phyloP scores from a whole-genome alignment of 2,888 invertebrate species.

The Cantharis flavilabris region DNA sequence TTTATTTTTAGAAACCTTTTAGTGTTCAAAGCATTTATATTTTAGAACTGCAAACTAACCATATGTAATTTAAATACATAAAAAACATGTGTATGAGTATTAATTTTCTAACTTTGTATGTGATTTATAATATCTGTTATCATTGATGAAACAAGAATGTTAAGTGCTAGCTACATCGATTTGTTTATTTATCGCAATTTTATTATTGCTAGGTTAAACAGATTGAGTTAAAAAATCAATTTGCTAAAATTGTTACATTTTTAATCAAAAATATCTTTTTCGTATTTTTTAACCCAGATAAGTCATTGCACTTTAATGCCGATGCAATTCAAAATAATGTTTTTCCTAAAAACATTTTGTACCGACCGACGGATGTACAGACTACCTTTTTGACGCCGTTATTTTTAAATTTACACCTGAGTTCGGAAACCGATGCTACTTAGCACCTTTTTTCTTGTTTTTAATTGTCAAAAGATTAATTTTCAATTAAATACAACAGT shows the following conservation, averaged over 20 bases:
- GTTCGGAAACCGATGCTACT: too few relatives aligned
- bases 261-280: background rate
- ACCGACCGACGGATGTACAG: too few relatives aligned
- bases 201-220: background rate
- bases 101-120: slow-evolving; percentile 4
- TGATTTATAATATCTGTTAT: slow-evolving; percentile 22
- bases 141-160: slow-evolving; percentile 25
- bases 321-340: background rate
- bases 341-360: background rate
- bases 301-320: background rate
- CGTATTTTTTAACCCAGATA: background rate
- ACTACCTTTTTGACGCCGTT: too few relatives aligned
- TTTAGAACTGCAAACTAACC: background rate
- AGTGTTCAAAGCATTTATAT: slow-evolving; percentile 29
- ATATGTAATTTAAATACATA: background rate
- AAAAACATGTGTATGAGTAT: background rate
- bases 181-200: slow-evolving; percentile 15
- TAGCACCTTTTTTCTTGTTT: too few relatives aligned
- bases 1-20: slow-evolving; percentile 39
- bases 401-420: too few relatives aligned
- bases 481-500: too few relatives aligned
- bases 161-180: slow-evolving; percentile 24
- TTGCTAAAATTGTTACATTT: background rate
- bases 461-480: too few relatives aligned
- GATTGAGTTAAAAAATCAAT: background rate